A percentile compares a stretch with the other conserved stretches of the same genome.
phyloP scores from a whole-genome alignment of 1,140 invertebrate genomes.

The Bombus confusus region DNA sequence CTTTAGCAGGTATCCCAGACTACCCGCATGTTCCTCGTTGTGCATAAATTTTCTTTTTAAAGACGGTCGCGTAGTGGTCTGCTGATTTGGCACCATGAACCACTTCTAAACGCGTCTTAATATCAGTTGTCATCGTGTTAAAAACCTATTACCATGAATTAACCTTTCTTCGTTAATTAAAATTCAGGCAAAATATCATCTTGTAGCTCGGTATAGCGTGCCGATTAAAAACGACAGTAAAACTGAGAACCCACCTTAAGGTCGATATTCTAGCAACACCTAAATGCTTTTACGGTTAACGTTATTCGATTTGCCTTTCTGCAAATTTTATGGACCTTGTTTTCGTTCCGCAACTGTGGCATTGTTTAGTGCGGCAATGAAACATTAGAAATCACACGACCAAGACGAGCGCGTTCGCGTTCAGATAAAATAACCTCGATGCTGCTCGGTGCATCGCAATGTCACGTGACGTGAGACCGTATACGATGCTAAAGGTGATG shows the following conservation, averaged over 20 bases:
- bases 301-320: neutral
- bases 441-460: conserved; percentile 28
- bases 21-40: neutral
- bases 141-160: neutral
- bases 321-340: neutral
- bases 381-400: conserved; percentile 22
- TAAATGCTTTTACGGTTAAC: neutral
- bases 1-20: neutral
- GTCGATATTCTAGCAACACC: too few species aligned
- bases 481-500: conserved; percentile 62
- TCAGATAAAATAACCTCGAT: conserved; percentile 21
- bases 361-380: neutral
- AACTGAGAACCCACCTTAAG: too few species aligned
- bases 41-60: neutral
- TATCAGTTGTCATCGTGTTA: too few species aligned
- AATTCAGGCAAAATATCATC: neutral
- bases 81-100: neutral
- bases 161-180: neutral
- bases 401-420: neutral
- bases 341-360: neutral
- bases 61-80: neutral
- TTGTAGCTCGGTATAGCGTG: neutral
- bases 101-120: neutral
- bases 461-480: conserved; percentile 47
- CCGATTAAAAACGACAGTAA: neutral